Evolutionary conservation across 2,888 invertebrate genomes (phyloP), one percentile per base, ranked within the genome.

Genomic region (Slavum lentiscoides): DNA sequence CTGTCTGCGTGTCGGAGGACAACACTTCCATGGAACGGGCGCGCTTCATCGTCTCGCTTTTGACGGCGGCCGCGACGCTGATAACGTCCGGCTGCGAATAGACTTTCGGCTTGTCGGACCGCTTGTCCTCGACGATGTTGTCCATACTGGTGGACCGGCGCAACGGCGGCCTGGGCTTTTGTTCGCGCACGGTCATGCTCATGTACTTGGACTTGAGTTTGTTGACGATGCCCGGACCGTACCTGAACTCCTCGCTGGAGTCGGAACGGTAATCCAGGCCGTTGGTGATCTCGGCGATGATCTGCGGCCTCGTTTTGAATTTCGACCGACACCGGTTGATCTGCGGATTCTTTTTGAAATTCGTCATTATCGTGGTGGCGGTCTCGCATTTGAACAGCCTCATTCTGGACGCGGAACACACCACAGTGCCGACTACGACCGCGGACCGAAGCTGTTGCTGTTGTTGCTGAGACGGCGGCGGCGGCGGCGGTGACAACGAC

Each of bases 161-260:
- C 83, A 94, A 91, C 21, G 92, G 91, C 11, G 91, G 91, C 7
- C 93, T 89, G 82, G 87, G 87, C 84, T 86, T 88, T 84, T 90
- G 90, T 85, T 93, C 93, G n/a, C 94, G 89, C 83, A 95, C 87
- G 15, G 95, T 94, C 84, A 95, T 89, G 86, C 93, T 94, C 83
- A 96, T 89, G 86, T 95, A 96, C 86, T 94, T 92, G 86, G 94
- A 93, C 86, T 94, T 92, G 84, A 96, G 89, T 85, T 93, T 93
- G 85, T 93, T 94, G 61, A 96, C 96, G 85, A 96, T 95, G 82
- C 96, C 95, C 74, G 96, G 96, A 0, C 96, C 96, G 88, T 96
- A 95, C 86, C 93, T 92, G 82, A 95, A 88, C 86, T 95, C 95
- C 87, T 94, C 94, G 84, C 90, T 89, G 75, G 90, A 89, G 85